These are phyloP conservation scores for Tetraneura akinire DNA, from an alignment of 1,140 invertebrate genomes.

Conservation along the genomic window DNA sequence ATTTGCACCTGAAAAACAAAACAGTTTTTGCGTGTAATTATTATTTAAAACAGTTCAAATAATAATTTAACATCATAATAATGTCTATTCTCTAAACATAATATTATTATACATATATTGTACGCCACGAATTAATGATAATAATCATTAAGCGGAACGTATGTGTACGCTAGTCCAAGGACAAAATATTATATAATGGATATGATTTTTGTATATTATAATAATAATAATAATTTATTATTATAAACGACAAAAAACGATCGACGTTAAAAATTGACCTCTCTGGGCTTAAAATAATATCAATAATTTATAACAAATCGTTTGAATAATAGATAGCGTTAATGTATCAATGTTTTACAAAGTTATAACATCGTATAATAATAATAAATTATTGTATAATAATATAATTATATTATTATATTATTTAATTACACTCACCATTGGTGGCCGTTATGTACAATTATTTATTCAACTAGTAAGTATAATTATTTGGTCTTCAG, in stretches of 20 bases:
- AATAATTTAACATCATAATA: background rate
- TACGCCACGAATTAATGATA: background rate
- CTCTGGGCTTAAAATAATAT: constrained; percentile 10
- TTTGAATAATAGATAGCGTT: constrained; percentile 9
- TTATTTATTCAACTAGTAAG: background rate
- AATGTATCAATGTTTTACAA: too few relatives aligned
- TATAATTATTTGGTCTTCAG: constrained; percentile 29
- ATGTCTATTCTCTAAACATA: too few relatives aligned
- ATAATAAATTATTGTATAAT: background rate
- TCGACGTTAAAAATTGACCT: background rate
- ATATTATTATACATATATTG: too few relatives aligned
- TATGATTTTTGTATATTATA: background rate
- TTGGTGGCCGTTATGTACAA: constrained; percentile 40
- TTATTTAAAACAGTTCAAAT: background rate
- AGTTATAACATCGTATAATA: too few relatives aligned
- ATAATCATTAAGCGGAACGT: background rate
- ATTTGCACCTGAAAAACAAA: constrained; percentile 43
- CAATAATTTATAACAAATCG: background rate
- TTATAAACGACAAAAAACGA: background rate
- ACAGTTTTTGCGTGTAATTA: background rate
- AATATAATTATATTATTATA: background rate
- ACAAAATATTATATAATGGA: background rate
- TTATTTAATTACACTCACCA: background rate
- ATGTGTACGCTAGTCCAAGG: background rate
- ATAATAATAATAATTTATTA: too few relatives aligned